Conservation (phyloP, 2,113 vertebrate genomes). For the Raja brachyura region DNA sequence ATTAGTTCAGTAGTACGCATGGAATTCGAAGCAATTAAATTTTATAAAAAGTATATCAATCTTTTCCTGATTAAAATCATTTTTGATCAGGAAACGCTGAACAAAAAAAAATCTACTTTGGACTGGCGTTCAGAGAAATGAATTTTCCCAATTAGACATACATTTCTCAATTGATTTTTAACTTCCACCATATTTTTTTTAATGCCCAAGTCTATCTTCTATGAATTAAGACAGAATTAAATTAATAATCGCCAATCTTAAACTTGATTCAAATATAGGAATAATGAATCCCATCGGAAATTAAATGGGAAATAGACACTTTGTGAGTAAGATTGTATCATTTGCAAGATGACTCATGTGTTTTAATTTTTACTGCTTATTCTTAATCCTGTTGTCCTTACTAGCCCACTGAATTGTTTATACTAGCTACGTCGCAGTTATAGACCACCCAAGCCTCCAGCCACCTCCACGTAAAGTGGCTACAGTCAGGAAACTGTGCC, state of each 20-base stretch:
- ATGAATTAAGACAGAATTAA: not conserved
- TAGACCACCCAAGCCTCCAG: constrained; percentile 24
- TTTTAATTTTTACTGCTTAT: not conserved
- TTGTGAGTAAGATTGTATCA: no score
- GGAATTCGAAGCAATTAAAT: not conserved
- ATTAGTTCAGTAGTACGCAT: not conserved
- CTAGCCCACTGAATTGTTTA: constrained; percentile 6
- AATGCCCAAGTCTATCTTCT: no score
- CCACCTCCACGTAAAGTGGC: constrained; percentile 11
- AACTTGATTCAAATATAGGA: no score
- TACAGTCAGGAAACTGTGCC: not conserved
- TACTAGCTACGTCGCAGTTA: constrained; percentile 3
- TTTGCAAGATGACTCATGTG: not conserved
- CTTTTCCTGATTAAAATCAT: not conserved
- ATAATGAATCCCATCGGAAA: not conserved
- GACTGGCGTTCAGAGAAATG: not conserved
- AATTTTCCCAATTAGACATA: not conserved
- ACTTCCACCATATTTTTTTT: not conserved
- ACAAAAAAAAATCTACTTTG: not conserved
- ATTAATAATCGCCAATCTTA: not conserved
- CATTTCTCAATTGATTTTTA: not conserved
- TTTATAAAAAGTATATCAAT: not conserved
- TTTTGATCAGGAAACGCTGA: constrained; percentile 6
- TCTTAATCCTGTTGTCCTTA: not conserved
- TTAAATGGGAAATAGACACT: not conserved